Conservation (phyloP, 92 coral and sea anemone species). For the Siderastrea siderea region DNA sequence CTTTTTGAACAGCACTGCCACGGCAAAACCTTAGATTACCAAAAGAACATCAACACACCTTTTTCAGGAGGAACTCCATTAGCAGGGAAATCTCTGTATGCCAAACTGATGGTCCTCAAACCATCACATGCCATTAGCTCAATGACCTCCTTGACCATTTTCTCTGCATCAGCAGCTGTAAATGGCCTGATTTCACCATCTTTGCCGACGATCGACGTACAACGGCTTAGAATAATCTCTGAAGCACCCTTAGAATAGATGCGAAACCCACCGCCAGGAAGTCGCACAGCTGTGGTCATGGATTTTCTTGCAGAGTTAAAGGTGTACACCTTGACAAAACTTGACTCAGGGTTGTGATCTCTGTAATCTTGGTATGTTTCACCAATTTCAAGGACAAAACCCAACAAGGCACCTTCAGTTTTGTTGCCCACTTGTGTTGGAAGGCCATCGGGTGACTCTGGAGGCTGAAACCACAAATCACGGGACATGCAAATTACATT, state of each 20-base stretch:
- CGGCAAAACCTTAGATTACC: too few relatives aligned
- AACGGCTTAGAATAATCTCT: constrained; percentile 86
- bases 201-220: constrained; percentile 79
- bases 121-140: constrained; percentile 98
- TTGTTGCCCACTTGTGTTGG: constrained; percentile 96
- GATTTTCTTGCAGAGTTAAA: constrained; percentile 98
- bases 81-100: constrained; percentile 95
- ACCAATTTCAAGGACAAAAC: constrained; percentile 87
- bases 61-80: constrained; percentile 77
- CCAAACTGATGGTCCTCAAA: constrained; percentile 94
- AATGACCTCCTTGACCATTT: constrained; percentile 81
- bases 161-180: constrained; percentile 82
- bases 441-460: constrained; percentile 63
- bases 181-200: constrained; percentile 78
- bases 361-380: constrained; percentile 92
- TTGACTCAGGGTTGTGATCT: constrained; percentile 91
- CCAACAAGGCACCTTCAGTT: constrained; percentile 97
- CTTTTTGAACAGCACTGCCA: too few relatives aligned
- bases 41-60: constrained; percentile 24
- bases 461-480: constrained; percentile 62
- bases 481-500: neutral
- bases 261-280: constrained; percentile 87
- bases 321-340: constrained; percentile 94
- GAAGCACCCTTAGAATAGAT: constrained; percentile 97
- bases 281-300: constrained; percentile 89